Base-by-base conservation (phyloP, 2,113 vertebrate species). In the Parus major region DNA sequence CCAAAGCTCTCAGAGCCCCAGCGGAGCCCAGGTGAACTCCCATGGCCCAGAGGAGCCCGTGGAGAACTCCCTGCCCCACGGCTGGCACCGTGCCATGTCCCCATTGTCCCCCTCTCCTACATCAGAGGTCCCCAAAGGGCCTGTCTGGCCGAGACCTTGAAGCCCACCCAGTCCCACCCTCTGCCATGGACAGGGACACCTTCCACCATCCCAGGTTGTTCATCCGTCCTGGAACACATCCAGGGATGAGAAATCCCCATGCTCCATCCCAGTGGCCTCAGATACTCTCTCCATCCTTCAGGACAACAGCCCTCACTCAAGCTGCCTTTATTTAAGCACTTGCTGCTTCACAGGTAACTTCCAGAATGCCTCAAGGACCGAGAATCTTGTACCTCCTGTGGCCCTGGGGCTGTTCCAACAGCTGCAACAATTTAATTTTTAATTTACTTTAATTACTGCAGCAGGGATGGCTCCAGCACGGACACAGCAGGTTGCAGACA, bases 401-500 rank as follows among this genome's bases (percentile, higher is more conserved):
- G 90, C 57, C 88, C 90, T 29, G 44, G 81, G 86, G 86, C 95
- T 49, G n/a, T 86, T 87, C 91, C 90, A 88, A 94, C 82, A 97
- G 92, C 97, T 96, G 95, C 69, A 97, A 97, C 80, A 71, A 90
- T 95, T 98, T 95, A 90, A 95, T 95, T 97, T 97, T 94, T 91
- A 88, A 97, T 98, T 97, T 92, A 70, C 39, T 39, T 39, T 39
- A 8, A 27, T 22, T 0, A 0, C 3, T 0, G 39, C 15, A 7
- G 60, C 53, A 0, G 0, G 5, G 15, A 1, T 1, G 13, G 1
- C 59, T 14, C n/a, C 49, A 3, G 31, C 64, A 2, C 0, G 10
- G 66, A 18, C 20, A 1, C 0, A 0, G 33, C 20, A 49, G 69
- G 61, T 28, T 5, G 57, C 42, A 47, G 57, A 4, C 31, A 5